phyloP scores from a whole-genome alignment of 2,888 invertebrate species.

The Lasioglossum lativentre region DNA sequence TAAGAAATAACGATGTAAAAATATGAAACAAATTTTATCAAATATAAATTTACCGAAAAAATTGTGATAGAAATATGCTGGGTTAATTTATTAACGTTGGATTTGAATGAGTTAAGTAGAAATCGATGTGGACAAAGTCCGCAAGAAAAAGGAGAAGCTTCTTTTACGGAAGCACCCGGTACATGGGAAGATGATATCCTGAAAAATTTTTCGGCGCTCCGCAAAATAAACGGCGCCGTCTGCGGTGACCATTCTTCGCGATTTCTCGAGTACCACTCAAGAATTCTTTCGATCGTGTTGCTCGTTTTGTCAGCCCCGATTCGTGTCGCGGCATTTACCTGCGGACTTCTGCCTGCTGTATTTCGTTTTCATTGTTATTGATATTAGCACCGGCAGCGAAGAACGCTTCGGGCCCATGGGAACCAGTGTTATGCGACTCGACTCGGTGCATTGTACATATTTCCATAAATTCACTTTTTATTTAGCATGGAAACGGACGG shows the following conservation, averaged over 20 bases:
- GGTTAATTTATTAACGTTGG: too few relatives aligned
- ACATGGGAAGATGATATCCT: neutral
- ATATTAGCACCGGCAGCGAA: conserved; percentile 52
- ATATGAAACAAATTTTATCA: neutral
- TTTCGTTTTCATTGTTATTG: conserved; percentile 61
- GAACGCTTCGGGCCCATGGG: conserved; percentile 17
- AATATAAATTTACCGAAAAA: neutral
- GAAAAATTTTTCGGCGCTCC: conserved; percentile 40
- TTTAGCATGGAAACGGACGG: conserved; percentile 27
- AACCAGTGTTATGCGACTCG: conserved; percentile 24
- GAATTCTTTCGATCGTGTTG: conserved; percentile 52
- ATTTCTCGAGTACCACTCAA: conserved; percentile 56
- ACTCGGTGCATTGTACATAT: conserved; percentile 28
- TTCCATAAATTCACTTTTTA: conserved; percentile 60
- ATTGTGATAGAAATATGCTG: neutral
- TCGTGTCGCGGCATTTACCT: conserved; percentile 52
- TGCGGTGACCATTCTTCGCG: conserved; percentile 49
- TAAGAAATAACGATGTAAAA: neutral
- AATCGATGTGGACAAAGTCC: neutral
- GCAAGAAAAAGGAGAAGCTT: neutral
- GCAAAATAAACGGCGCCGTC: conserved; percentile 48
- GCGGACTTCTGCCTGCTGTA: conserved; percentile 25
- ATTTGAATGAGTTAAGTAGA: too few relatives aligned
- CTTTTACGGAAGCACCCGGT: conserved; percentile 3
- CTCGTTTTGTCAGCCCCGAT: conserved; percentile 44